A percentile compares a stretch with the other conserved stretches of the same genome.
phyloP scores from a whole-genome alignment of 1,140 invertebrate species.

The Tetramorium parvispinum region DNA sequence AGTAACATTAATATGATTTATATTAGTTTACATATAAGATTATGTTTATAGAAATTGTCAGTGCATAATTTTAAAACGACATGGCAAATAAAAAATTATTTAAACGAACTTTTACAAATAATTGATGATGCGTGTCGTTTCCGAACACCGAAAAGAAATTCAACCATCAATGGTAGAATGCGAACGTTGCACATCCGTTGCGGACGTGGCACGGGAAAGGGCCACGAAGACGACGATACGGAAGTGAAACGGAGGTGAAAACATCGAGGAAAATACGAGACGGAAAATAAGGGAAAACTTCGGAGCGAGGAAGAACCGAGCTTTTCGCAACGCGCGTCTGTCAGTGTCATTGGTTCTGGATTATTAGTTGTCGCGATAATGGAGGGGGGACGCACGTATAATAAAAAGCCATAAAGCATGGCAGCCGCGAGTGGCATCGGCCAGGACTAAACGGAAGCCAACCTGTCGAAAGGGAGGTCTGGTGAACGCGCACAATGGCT shows the following conservation, averaged over 20 bases:
- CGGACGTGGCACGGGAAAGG: not conserved
- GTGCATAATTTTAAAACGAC: not conserved
- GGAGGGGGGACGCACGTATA: constrained; percentile 37
- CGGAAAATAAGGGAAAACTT: constrained; percentile 38
- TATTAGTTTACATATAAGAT: not conserved
- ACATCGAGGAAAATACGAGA: constrained; percentile 13
- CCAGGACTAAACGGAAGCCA: constrained; percentile 50
- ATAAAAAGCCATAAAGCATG: constrained; percentile 70
- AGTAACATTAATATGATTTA: not conserved
- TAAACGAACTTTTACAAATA: not conserved
- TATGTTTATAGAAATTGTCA: not conserved
- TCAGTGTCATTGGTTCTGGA: constrained; percentile 54
- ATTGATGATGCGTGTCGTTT: not conserved
- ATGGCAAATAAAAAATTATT: not conserved
- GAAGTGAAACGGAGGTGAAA: constrained; percentile 33
- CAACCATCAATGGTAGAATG: not conserved
- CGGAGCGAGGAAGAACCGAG: not conserved
- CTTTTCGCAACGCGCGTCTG: constrained; percentile 14
- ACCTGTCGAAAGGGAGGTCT: constrained; percentile 58
- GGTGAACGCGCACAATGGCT: constrained; percentile 51
- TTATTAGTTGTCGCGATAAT: constrained; percentile 60
- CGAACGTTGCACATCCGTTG: constrained; percentile 12
- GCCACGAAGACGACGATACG: not conserved
- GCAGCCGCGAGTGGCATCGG: constrained; percentile 1
- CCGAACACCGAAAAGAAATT: not conserved